Evolutionary conservation across 1,140 invertebrate species (phyloP).

Genomic region (Hesperophylax magnus): DNA sequence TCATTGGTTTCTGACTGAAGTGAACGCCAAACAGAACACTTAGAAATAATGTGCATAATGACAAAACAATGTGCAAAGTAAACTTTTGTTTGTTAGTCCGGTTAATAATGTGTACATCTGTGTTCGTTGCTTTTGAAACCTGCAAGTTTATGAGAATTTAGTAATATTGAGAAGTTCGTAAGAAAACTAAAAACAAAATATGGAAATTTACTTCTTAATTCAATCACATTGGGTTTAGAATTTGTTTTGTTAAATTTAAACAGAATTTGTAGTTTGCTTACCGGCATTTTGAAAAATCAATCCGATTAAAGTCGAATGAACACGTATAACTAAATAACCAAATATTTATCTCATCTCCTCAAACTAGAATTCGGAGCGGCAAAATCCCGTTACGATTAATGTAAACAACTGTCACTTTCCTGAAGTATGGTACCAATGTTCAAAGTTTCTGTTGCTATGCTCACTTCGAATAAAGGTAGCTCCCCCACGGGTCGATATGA

Average conservation of each 20-base stretch:
- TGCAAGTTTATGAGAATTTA: neutral
- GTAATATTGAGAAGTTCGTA: neutral
- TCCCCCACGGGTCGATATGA: no score
- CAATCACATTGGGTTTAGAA: neutral
- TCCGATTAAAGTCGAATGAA: neutral
- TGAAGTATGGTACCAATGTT: no score
- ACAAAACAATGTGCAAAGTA: constrained; percentile 30
- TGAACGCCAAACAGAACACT: constrained; percentile 40
- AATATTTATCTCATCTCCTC: constrained; percentile 1
- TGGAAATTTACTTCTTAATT: neutral
- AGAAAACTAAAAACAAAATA: no score
- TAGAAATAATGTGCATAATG: constrained; percentile 41
- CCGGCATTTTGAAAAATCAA: constrained; percentile 13
- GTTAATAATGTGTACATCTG: neutral
- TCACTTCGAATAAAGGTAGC: no score
- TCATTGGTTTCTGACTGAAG: constrained; percentile 11
- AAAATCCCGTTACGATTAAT: constrained; percentile 24
- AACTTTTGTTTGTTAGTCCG: neutral
- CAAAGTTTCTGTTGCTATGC: no score
- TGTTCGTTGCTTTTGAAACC: constrained; percentile 28
- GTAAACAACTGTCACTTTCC: constrained; percentile 29
- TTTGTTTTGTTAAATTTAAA: neutral
- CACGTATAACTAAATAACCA: constrained; percentile 7
- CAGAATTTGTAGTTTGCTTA: neutral
- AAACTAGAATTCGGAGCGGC: neutral